These are phyloP conservation scores for Drosophila conformis DNA, from an alignment of 2,888 invertebrate genomes.

Conservation along the genomic window DNA sequence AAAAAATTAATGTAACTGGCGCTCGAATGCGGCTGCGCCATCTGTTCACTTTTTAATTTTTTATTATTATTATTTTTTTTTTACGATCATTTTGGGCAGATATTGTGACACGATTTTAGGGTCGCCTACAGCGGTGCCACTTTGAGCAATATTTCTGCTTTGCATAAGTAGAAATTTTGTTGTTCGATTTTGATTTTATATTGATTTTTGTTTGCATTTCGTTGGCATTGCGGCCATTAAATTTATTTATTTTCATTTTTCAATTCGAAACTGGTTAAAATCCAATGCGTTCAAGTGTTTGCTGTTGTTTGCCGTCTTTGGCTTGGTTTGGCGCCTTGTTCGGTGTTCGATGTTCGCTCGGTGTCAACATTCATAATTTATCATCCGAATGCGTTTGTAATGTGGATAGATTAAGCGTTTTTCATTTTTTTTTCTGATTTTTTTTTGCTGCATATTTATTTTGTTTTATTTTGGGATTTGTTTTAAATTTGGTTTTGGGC, in stretches of 20 bases:
- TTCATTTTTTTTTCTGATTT: conserved; percentile 25
- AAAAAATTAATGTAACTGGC: conserved; percentile 73
- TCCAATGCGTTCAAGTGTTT: conserved; percentile 58
- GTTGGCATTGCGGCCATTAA: conserved; percentile 75
- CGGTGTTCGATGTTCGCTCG: conserved; percentile 10
- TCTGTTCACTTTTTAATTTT: conserved; percentile 39
- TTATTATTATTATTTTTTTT: conserved; percentile 17
- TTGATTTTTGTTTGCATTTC: conserved; percentile 72
- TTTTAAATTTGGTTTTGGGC: conserved; percentile 30
- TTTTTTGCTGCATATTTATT: conserved; percentile 23
- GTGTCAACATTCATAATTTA: conserved; percentile 69
- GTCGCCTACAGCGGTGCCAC: conserved; percentile 62
- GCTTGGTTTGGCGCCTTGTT: conserved; percentile 31
- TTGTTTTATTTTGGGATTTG: conserved; percentile 10
- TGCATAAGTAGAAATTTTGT: conserved; percentile 78
- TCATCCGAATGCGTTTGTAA: conserved; percentile 74
- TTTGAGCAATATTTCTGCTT: conserved; percentile 80
- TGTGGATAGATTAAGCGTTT: conserved; percentile 66
- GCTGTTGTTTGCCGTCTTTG: conserved; percentile 66
- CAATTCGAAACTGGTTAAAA: conserved; percentile 62
- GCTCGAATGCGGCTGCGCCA: conserved; percentile 65
- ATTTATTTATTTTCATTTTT: conserved; percentile 69
- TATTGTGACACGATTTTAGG: conserved; percentile 77
- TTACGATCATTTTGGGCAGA: conserved; percentile 50
- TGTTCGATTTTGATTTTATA: conserved; percentile 39